These are phyloP conservation scores for Phrynocephalus versicolor DNA, from an alignment of 2,113 vertebrate species.

Conservation along the genomic window DNA sequence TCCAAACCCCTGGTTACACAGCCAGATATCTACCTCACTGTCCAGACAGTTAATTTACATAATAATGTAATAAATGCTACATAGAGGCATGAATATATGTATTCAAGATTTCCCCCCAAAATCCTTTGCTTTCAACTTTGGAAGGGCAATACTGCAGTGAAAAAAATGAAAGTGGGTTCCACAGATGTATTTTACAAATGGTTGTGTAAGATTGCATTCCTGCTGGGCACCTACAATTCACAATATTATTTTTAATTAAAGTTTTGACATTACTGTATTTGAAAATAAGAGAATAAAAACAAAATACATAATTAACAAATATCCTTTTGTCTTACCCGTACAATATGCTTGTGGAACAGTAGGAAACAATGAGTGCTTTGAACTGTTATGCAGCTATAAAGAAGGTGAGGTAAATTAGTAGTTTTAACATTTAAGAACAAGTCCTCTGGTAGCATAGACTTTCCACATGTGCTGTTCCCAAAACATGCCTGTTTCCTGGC, in stretches of 20 bases:
- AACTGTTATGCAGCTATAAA: background rate
- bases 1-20: too few relatives aligned
- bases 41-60: background rate
- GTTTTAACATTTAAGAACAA: background rate
- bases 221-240: background rate
- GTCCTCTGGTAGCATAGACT: background rate
- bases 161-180: too few relatives aligned
- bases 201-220: background rate
- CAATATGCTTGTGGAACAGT: background rate
- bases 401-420: background rate
- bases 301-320: background rate
- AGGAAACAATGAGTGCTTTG: background rate
- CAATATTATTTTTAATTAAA: slow-evolving; percentile 36
- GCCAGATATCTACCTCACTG: too few relatives aligned
- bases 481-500: background rate
- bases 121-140: too few relatives aligned
- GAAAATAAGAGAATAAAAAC: slow-evolving; percentile 47
- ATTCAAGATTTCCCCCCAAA: too few relatives aligned
- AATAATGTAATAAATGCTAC: background rate
- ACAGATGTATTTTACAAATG: too few relatives aligned
- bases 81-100: too few relatives aligned
- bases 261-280: slow-evolving; percentile 49
- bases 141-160: too few relatives aligned
- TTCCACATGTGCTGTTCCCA: background rate
- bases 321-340: background rate